Evolutionary conservation across 1,140 invertebrate species (phyloP).

Genomic region (Cydia strobilella): DNA sequence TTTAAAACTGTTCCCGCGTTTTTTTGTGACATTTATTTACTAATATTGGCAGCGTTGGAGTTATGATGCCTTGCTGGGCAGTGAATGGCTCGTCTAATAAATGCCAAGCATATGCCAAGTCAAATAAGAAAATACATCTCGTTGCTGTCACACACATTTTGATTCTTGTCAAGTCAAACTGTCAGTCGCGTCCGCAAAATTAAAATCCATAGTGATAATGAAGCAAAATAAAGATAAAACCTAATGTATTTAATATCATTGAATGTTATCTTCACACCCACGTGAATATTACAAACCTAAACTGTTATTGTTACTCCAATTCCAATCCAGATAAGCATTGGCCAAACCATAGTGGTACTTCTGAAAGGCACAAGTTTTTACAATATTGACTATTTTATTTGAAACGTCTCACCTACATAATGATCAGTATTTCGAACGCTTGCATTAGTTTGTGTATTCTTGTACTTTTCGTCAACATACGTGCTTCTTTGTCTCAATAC

Average conservation of each 20-base stretch:
- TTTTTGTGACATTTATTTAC: not conserved
- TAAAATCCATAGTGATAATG: slow-evolving; percentile 29
- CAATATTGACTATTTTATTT: slow-evolving; percentile 29
- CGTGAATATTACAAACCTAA: slow-evolving; percentile 49
- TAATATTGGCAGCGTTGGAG: not conserved
- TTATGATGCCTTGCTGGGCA: not conserved
- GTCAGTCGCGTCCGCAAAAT: slow-evolving; percentile 25
- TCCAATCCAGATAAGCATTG: slow-evolving; percentile 45
- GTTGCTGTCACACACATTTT: not conserved
- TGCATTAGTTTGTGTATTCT: slow-evolving; percentile 45
- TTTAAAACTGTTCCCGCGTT: not conserved
- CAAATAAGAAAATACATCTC: slow-evolving; percentile 7
- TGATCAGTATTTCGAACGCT: slow-evolving; percentile 39
- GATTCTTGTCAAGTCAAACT: not conserved
- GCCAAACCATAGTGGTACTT: not conserved
- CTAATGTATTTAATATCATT: slow-evolving; percentile 19
- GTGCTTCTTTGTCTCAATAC: slow-evolving; percentile 58
- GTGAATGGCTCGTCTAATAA: not conserved
- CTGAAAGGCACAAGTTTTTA: not conserved
- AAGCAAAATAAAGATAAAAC: slow-evolving; percentile 30
- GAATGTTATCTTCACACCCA: slow-evolving; percentile 56
- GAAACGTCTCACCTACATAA: slow-evolving; percentile 31
- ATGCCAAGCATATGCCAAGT: slow-evolving; percentile 3
- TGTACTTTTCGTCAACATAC: slow-evolving; percentile 54
- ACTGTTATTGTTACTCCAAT: slow-evolving; percentile 53